Conservation (phyloP, 2,888 invertebrate genomes). For the Epiblema foenella region DNA sequence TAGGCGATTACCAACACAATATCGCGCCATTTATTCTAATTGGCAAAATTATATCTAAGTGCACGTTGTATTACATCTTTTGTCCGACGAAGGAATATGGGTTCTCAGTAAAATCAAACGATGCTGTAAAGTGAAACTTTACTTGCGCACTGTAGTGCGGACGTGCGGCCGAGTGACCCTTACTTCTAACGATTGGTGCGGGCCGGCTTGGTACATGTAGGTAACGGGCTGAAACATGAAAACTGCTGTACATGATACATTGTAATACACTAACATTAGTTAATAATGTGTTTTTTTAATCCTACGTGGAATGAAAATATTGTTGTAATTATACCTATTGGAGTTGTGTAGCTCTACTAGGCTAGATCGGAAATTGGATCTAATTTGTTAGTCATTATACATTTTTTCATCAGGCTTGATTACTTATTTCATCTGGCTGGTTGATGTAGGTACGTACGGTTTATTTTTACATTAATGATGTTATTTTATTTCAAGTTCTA, state of each 20-base stretch:
- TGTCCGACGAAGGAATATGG: neutral
- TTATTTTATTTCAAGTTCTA: too few relatives aligned
- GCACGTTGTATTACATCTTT: neutral
- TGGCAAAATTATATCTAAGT: neutral
- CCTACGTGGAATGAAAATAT: neutral
- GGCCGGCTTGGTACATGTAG: constrained; percentile 23
- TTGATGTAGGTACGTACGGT: too few relatives aligned
- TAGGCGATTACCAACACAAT: neutral
- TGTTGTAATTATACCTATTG: neutral
- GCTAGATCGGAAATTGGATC: too few relatives aligned
- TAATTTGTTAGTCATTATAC: too few relatives aligned
- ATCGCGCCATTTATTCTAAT: neutral
- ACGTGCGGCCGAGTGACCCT: constrained; percentile 48
- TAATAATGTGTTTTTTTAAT: neutral
- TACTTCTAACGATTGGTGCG: constrained; percentile 39
- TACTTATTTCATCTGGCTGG: too few relatives aligned
- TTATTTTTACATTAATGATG: too few relatives aligned
- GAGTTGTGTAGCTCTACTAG: too few relatives aligned
- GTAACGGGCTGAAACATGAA: constrained; percentile 27
- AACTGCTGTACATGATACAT: neutral
- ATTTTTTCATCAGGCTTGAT: too few relatives aligned
- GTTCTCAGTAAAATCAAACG: neutral
- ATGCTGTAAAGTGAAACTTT: constrained; percentile 33
- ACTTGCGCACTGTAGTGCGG: constrained; percentile 39
- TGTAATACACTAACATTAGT: neutral